phyloP scores from a whole-genome alignment of 2,888 invertebrate genomes.

The Cephus spinipes region DNA sequence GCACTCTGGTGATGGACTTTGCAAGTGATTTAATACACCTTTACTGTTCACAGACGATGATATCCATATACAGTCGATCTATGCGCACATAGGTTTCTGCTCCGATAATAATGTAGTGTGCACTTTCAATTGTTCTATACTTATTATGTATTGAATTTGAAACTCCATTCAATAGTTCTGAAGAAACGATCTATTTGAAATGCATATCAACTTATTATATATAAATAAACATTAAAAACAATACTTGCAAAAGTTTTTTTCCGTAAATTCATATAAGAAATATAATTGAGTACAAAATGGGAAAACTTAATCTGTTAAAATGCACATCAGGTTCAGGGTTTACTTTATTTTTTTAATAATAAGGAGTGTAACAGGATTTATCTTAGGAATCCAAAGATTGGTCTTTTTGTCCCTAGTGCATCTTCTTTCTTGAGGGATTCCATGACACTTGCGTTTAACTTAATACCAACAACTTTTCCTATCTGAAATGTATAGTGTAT shows the following conservation, averaged over 20 bases:
- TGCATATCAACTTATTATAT: neutral
- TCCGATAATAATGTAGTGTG: neutral
- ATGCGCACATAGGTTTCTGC: neutral
- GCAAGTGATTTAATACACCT: neutral
- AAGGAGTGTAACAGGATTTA: slow-evolving; percentile 38
- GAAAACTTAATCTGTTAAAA: neutral
- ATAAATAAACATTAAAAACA: neutral
- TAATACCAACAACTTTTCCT: slow-evolving; percentile 78
- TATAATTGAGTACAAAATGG: neutral
- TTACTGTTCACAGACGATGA: neutral
- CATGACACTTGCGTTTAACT: slow-evolving; percentile 77
- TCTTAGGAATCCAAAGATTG: slow-evolving; percentile 67
- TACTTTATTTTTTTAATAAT: neutral
- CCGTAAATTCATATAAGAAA: neutral
- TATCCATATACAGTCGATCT: neutral
- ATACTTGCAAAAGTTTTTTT: neutral
- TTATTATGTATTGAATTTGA: neutral
- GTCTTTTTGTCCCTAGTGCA: slow-evolving; percentile 63
- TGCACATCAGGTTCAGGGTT: neutral
- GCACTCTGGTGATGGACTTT: neutral
- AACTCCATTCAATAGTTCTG: neutral
- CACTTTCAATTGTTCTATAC: neutral
- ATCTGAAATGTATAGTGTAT: slow-evolving; percentile 62
- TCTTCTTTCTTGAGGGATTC: slow-evolving; percentile 75
- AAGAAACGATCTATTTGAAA: neutral